phyloP scores from a whole-genome alignment of 1,140 invertebrate genomes.

The Pararge aegeria region DNA sequence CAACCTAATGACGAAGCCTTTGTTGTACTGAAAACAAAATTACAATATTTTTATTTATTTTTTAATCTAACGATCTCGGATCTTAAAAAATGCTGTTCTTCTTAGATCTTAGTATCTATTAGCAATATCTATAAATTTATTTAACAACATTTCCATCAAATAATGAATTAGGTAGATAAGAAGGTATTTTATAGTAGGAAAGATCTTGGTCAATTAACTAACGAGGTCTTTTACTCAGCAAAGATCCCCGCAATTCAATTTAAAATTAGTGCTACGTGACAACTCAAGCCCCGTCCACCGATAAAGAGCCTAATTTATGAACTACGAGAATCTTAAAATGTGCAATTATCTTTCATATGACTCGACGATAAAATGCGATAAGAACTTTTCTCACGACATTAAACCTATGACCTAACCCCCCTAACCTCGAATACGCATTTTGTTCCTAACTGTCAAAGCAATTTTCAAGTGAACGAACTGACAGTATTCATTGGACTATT shows the following conservation, averaged over 20 bases:
- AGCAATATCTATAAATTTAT: no score
- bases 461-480: conserved; percentile 43
- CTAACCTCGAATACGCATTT: conserved; percentile 57
- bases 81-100: no score
- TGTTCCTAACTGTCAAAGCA: conserved; percentile 62
- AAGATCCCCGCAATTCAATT: not conserved
- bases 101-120: no score
- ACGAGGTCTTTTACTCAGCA: not conserved
- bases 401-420: conserved; percentile 61
- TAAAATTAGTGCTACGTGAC: conserved; percentile 8
- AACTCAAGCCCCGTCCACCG: conserved; percentile 6
- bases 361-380: conserved; percentile 22
- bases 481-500: conserved; percentile 41
- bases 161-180: no score
- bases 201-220: not conserved
- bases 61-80: no score
- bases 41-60: no score
- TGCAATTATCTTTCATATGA: conserved; percentile 26
- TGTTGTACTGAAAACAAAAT: no score
- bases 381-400: conserved; percentile 58
- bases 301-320: conserved; percentile 16
- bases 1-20: no score
- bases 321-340: conserved; percentile 13
- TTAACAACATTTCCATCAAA: no score
- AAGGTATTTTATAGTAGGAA: not conserved